These are phyloP conservation scores for Podocnemis expansa DNA, from an alignment of 2,113 vertebrate species.

Conservation along the genomic window DNA sequence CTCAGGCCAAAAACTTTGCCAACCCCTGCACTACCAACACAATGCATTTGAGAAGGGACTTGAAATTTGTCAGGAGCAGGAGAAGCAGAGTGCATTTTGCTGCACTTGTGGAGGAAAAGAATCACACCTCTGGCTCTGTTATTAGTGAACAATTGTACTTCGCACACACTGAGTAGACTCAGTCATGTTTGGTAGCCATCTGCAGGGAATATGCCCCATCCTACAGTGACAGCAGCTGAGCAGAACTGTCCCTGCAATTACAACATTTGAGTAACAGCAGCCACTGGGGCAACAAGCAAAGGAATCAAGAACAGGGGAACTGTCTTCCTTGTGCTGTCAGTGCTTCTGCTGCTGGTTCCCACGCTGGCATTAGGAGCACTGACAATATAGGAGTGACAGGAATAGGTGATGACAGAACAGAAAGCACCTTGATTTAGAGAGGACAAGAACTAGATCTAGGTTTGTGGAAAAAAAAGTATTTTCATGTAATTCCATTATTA, in stretches of 20 bases:
- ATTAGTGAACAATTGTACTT: not conserved
- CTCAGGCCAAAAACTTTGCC: no score
- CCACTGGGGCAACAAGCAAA: not conserved
- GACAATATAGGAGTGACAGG: fast-evolving
- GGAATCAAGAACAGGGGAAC: fast-evolving
- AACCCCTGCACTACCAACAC: no score
- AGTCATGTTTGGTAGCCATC: not conserved
- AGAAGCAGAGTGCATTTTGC: not conserved
- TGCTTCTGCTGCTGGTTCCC: fast-evolving
- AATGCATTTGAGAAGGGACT: not conserved
- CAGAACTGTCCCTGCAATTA: not conserved
- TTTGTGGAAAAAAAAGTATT: not conserved
- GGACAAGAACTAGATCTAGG: not conserved
- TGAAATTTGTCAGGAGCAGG: not conserved
- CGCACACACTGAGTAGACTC: not conserved
- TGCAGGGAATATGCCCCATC: not conserved
- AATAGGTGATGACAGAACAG: not conserved
- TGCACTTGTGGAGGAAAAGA: not conserved
- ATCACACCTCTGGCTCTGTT: not conserved
- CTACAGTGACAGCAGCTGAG: not conserved
- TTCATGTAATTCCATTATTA: not conserved
- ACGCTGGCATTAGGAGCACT: not conserved
- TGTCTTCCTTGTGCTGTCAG: not conserved
- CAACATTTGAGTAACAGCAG: no score
- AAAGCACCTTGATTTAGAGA: fast-evolving